Conservation (phyloP, 2,888 invertebrate species). For the Ptilodon capucinus region DNA sequence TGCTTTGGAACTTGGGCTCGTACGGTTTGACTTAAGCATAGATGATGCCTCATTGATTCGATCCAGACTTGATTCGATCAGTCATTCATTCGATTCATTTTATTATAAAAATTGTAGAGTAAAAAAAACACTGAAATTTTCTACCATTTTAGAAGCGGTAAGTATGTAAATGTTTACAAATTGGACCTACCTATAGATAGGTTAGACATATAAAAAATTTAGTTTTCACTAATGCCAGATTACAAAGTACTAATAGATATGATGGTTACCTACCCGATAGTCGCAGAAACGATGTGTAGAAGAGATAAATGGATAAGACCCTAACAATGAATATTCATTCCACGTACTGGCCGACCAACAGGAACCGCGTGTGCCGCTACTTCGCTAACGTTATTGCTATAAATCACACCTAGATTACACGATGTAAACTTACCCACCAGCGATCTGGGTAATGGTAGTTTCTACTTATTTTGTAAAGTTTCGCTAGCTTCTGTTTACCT, state of each 20-base stretch:
- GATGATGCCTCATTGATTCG: no score
- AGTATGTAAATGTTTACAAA: no score
- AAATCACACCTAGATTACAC: background rate
- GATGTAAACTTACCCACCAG: background rate
- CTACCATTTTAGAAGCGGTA: no score
- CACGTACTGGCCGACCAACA: slow-evolving; percentile 29
- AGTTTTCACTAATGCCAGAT: no score
- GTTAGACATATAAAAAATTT: no score
- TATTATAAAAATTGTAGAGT: no score
- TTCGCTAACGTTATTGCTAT: slow-evolving; percentile 16
- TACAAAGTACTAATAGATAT: no score
- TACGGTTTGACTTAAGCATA: no score
- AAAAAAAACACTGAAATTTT: no score
- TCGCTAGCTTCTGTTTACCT: background rate
- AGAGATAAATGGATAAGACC: slow-evolving; percentile 28
- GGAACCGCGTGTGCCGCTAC: slow-evolving; percentile 16
- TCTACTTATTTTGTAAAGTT: background rate
- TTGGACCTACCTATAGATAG: no score
- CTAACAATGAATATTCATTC: slow-evolving; percentile 40
- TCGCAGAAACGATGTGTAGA: slow-evolving; percentile 1
- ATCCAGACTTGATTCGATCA: no score
- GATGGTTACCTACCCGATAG: background rate
- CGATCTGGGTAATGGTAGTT: background rate
- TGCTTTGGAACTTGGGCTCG: background rate
- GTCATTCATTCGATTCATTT: no score